phyloP scores from a whole-genome alignment of 1,140 invertebrate species.

The Lerema accius region DNA sequence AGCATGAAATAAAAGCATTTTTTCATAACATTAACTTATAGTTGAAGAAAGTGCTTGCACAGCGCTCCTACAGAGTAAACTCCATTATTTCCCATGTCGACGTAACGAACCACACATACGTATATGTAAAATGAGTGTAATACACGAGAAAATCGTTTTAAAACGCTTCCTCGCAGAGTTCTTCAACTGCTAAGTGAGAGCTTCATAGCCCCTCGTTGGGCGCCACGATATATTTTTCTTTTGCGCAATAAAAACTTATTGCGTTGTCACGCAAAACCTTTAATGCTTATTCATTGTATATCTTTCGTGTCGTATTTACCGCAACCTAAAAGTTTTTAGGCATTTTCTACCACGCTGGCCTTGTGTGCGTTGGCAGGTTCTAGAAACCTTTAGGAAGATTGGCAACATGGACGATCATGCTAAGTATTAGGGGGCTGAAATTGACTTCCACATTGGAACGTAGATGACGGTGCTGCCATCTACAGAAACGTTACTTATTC shows the following conservation, averaged over 20 bases:
- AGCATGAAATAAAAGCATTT: neutral
- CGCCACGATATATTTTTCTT: slow-evolving; percentile 13
- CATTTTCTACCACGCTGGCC: too few relatives aligned
- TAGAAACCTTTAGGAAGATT: too few relatives aligned
- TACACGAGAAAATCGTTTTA: slow-evolving; percentile 29
- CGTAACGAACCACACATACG: slow-evolving; percentile 16
- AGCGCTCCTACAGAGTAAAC: slow-evolving; percentile 4
- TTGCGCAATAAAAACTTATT: neutral
- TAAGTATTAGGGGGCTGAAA: too few relatives aligned
- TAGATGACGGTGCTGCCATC: too few relatives aligned
- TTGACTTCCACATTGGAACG: too few relatives aligned
- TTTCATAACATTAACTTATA: neutral
- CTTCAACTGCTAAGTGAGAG: slow-evolving; percentile 14
- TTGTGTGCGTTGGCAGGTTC: too few relatives aligned
- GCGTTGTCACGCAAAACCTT: neutral
- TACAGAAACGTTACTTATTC: too few relatives aligned
- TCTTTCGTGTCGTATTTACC: too few relatives aligned
- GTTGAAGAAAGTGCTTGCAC: neutral
- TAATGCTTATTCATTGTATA: neutral
- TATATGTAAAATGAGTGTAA: slow-evolving; percentile 20
- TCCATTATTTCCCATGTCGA: slow-evolving; percentile 24
- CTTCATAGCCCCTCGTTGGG: slow-evolving; percentile 28
- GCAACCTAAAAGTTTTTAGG: too few relatives aligned
- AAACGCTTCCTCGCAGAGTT: slow-evolving; percentile 25
- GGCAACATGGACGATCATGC: too few relatives aligned